Evolutionary conservation across 2,888 invertebrate genomes (phyloP).

Genomic region (Drosophila gaucha): DNA sequence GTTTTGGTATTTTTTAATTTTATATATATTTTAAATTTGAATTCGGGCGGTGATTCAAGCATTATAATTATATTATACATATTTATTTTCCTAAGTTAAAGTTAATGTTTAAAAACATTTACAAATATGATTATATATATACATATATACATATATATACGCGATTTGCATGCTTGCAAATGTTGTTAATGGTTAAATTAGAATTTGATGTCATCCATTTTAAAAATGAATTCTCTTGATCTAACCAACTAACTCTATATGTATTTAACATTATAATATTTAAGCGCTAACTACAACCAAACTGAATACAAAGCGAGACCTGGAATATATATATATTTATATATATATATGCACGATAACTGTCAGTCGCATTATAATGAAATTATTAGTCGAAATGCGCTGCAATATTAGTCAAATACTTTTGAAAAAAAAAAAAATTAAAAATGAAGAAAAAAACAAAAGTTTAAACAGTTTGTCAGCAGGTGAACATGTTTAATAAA

Average conservation of each 20-base stretch:
- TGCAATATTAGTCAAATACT: conserved; percentile 38
- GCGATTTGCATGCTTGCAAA: conserved; percentile 17
- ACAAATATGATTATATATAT: conserved; percentile 3
- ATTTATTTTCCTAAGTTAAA: conserved; percentile 67
- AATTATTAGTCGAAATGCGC: conserved; percentile 10
- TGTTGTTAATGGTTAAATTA: conserved; percentile 26
- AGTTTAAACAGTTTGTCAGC: conserved; percentile 23
- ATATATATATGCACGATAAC: background rate
- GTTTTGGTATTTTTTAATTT: conserved; percentile 42
- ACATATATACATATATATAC: conserved; percentile 10
- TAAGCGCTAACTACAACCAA: conserved; percentile 27
- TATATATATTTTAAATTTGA: conserved; percentile 16
- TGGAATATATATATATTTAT: conserved; percentile 12
- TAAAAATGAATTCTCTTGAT: conserved; percentile 26
- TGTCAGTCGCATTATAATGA: conserved; percentile 3
- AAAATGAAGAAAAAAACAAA: conserved; percentile 1
- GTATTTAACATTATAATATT: conserved; percentile 21
- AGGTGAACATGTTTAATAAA: conserved; percentile 40
- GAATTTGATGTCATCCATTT: conserved; percentile 45
- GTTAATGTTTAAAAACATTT: conserved; percentile 23
- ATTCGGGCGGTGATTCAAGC: conserved; percentile 45
- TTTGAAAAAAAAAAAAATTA: conserved; percentile 1
- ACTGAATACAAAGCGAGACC: conserved; percentile 33
- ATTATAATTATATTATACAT: conserved; percentile 43
- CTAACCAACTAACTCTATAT: conserved; percentile 28